Evolutionary conservation across 2,113 vertebrate genomes (phyloP).

Genomic region (Semnornis frantzii): DNA sequence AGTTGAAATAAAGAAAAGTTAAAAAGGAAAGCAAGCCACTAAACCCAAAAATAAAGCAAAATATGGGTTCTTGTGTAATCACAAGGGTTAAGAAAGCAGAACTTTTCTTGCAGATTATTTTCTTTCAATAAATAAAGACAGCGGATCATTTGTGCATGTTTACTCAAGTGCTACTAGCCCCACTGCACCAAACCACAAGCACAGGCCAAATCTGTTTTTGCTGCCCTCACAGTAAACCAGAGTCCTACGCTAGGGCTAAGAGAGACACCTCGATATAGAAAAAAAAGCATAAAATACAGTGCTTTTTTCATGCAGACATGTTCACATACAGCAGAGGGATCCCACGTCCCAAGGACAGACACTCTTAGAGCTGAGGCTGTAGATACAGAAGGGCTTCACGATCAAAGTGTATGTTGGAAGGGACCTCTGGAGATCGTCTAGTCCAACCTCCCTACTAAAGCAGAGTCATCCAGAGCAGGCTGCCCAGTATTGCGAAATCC

Average conservation of each 20-base stretch:
- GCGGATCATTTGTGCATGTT: background rate
- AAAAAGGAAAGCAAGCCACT: constrained; percentile 55
- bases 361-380: background rate
- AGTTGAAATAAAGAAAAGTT: constrained; percentile 51
- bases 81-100: constrained; percentile 23
- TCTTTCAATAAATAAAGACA: constrained; percentile 42
- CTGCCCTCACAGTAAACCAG: background rate
- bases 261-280: background rate
- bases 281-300: accelerated
- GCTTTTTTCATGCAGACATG: background rate
- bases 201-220: background rate
- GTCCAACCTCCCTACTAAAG: no score
- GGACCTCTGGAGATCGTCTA: no score
- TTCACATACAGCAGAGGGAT: background rate
- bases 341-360: background rate
- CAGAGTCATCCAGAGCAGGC: no score
- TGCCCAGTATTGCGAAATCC: no score
- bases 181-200: background rate
- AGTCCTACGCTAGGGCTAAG: background rate
- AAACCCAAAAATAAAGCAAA: constrained; percentile 60
- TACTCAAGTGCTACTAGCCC: background rate
- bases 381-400: background rate
- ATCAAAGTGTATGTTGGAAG: background rate
- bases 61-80: constrained; percentile 21
- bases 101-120: constrained; percentile 50